phyloP scores from a whole-genome alignment of 2,797 vertebrate genomes.

The Okamejei kenojei region DNA sequence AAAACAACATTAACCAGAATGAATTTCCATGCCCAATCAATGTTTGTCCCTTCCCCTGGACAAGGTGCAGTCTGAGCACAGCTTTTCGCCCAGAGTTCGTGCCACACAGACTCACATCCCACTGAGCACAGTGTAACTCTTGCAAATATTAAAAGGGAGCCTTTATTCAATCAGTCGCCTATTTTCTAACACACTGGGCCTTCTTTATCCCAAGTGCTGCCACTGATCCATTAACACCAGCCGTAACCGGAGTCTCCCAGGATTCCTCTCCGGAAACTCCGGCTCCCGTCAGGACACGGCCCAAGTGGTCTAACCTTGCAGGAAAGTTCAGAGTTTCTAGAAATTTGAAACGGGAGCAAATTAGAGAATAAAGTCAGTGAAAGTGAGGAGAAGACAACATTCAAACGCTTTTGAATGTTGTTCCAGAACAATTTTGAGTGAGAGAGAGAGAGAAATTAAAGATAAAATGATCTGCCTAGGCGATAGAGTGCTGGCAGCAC shows the following conservation, averaged over 20 bases:
- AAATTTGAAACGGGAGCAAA: neutral
- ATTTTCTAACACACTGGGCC: neutral
- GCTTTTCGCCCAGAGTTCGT: neutral
- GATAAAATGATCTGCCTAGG: too few species aligned
- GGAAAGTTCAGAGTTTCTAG: neutral
- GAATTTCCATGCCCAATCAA: conserved; percentile 23
- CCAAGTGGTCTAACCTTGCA: neutral
- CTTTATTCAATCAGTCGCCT: neutral
- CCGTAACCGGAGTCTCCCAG: neutral
- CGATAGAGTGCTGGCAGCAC: too few species aligned
- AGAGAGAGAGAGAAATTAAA: too few species aligned
- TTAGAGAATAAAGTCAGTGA: neutral
- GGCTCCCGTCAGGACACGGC: neutral
- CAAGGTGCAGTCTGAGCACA: neutral
- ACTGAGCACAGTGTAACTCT: neutral
- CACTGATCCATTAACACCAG: neutral
- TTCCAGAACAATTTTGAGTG: too few species aligned
- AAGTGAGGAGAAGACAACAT: neutral
- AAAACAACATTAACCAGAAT: conserved; percentile 25
- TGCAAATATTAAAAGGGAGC: neutral
- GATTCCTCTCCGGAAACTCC: neutral
- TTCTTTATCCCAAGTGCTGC: neutral
- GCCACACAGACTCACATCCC: neutral
- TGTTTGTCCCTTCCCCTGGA: neutral
- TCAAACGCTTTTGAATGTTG: too few species aligned